Conservation (phyloP, 1,140 invertebrate species). For the Drosophila kikkawai region DNA sequence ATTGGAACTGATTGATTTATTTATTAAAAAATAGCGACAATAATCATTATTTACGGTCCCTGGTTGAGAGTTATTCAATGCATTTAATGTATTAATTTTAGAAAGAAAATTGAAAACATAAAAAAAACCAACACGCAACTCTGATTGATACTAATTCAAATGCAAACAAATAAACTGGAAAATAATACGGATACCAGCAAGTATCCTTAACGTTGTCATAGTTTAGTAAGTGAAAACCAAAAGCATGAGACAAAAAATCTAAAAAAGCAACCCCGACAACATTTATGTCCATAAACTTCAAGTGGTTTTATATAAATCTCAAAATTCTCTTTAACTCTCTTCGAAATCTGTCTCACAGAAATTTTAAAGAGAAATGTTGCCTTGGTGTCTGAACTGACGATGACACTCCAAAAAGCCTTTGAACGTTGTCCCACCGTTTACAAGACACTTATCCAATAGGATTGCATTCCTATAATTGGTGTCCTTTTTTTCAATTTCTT, state of each 20-base stretch:
- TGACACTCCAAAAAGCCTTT: too few species aligned
- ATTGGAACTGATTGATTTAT: too few species aligned
- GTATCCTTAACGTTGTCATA: constrained; percentile 73
- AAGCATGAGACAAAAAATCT: constrained; percentile 15
- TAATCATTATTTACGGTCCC: too few species aligned
- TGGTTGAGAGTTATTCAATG: constrained; percentile 46
- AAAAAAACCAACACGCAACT: constrained; percentile 15
- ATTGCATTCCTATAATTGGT: too few species aligned
- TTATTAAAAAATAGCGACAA: too few species aligned
- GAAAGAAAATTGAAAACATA: constrained; percentile 23
- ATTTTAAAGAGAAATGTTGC: too few species aligned
- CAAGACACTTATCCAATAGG: too few species aligned
- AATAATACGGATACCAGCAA: constrained; percentile 20
- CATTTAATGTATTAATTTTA: constrained; percentile 74
- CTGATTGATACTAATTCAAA: constrained; percentile 17
- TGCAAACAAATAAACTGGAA: constrained; percentile 19
- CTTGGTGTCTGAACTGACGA: too few species aligned
- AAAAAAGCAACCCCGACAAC: constrained; percentile 28
- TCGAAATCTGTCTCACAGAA: too few species aligned
- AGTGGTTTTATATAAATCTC: constrained; percentile 45
- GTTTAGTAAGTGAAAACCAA: constrained; percentile 66
- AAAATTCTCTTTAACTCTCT: not conserved
- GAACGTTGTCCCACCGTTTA: too few species aligned
- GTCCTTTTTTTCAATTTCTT: too few species aligned
- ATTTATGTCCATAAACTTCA: constrained; percentile 51